Evolutionary conservation across 2,888 invertebrate species (phyloP).

Genomic region (Chirona hameri): DNA sequence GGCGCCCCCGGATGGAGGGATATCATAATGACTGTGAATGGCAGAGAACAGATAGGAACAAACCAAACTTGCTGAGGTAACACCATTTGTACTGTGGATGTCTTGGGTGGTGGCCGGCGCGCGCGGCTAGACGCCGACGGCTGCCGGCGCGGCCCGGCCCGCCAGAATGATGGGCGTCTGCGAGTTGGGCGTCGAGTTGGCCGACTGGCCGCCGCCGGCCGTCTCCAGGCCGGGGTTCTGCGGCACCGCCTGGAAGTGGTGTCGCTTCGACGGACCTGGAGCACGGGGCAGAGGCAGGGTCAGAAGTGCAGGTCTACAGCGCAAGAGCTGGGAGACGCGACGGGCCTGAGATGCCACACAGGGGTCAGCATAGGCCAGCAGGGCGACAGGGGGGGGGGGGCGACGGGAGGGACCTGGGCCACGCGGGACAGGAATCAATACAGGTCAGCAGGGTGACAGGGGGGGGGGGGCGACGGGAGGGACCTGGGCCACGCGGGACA

Average conservation of each 20-base stretch:
- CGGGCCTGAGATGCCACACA: too few relatives aligned
- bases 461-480: too few relatives aligned
- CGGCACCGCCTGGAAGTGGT: slow-evolving; percentile 3
- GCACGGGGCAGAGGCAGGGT: neutral
- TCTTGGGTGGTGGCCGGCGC: neutral
- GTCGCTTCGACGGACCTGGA: neutral
- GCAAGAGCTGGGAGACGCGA: too few relatives aligned
- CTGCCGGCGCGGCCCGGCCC: neutral
- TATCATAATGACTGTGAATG: neutral
- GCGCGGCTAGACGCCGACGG: neutral
- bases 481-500: too few relatives aligned
- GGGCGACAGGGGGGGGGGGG: neutral
- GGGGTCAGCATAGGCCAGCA: neutral
- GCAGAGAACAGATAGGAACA: slow-evolving; percentile 12
- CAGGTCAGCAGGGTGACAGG: too few relatives aligned
- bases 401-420: too few relatives aligned
- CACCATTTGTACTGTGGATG: slow-evolving; percentile 2
- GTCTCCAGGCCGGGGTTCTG: neutral
- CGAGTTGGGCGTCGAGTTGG: slow-evolving; percentile 12
- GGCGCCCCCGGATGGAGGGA: too few relatives aligned
- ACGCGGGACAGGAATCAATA: too few relatives aligned
- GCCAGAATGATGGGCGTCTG: slow-evolving; percentile 2
- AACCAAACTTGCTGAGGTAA: slow-evolving; percentile 8
- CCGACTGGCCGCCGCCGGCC: neutral
- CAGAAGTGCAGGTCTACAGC: too few relatives aligned